phyloP scores from a whole-genome alignment of 2,797 vertebrate species.

The Mormyrops attenuatus region DNA sequence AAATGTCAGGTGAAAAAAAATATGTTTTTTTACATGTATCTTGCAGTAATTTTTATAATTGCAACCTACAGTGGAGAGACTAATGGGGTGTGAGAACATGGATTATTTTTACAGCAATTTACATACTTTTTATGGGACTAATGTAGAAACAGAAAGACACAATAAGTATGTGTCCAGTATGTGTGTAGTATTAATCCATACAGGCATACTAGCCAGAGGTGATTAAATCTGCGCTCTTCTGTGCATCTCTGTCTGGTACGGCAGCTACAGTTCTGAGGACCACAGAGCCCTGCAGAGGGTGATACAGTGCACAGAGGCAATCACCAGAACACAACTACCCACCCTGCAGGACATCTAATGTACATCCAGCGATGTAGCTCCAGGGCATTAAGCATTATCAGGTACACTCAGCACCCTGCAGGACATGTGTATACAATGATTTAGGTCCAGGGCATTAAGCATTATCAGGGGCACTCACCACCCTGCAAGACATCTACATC shows the following conservation, averaged over 20 bases:
- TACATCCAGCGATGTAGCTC: not conserved
- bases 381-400: not conserved
- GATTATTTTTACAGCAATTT: not conserved
- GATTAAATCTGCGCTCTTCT: not conserved
- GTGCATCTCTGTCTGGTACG: not conserved
- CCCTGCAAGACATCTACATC: too few species aligned
- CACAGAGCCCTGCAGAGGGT: not conserved
- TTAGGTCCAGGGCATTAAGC: not conserved
- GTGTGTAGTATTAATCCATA: not conserved
- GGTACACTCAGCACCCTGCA: not conserved
- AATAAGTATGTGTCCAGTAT: not conserved
- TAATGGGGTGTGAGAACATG: not conserved
- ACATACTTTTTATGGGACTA: not conserved
- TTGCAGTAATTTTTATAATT: not conserved
- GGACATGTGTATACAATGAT: not conserved
- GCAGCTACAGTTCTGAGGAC: not conserved
- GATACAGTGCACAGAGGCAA: not conserved
- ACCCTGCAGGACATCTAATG: not conserved
- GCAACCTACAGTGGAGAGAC: not conserved
- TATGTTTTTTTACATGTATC: not conserved
- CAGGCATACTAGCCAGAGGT: not conserved
- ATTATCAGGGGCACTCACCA: not conserved
- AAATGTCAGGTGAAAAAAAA: not conserved
- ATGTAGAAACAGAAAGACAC: not conserved
- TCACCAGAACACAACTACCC: not conserved